These are phyloP conservation scores for Drosophila limbata DNA, from an alignment of 2,888 invertebrate species.

Conservation along the genomic window DNA sequence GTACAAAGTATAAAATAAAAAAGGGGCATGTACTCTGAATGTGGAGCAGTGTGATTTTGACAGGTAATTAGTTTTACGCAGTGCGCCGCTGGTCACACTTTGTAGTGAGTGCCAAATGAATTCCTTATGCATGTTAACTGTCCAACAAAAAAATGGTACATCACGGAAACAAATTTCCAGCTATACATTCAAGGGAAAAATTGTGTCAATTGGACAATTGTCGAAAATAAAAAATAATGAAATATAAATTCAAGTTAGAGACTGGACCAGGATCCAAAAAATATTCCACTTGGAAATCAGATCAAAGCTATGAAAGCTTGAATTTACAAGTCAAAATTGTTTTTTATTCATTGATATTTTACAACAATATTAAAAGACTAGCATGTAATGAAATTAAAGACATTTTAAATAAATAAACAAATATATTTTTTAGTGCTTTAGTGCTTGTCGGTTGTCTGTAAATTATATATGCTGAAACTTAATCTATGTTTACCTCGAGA, in stretches of 20 bases:
- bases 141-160: not conserved
- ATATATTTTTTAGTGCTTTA: not conserved
- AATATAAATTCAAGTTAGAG: too few species aligned
- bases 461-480: constrained; percentile 42
- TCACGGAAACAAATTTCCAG: not conserved
- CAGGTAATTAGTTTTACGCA: constrained; percentile 74
- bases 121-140: constrained; percentile 10
- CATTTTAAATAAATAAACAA: not conserved
- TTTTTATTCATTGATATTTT: too few species aligned
- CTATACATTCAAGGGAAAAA: not conserved
- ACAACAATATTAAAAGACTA: too few species aligned
- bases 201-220: too few species aligned
- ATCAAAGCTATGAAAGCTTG: too few species aligned
- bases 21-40: constrained; percentile 15
- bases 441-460: constrained; percentile 1
- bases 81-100: constrained; percentile 59
- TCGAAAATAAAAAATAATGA: too few species aligned
- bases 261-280: too few species aligned
- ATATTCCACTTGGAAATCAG: too few species aligned
- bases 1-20: constrained; percentile 1
- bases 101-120: constrained; percentile 32
- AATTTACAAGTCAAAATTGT: too few species aligned
- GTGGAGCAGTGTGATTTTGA: constrained; percentile 66
- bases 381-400: too few species aligned
- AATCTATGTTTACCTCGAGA: constrained; percentile 71